phyloP scores from a whole-genome alignment of 2,113 vertebrate genomes.

The Gymnarchus niloticus region DNA sequence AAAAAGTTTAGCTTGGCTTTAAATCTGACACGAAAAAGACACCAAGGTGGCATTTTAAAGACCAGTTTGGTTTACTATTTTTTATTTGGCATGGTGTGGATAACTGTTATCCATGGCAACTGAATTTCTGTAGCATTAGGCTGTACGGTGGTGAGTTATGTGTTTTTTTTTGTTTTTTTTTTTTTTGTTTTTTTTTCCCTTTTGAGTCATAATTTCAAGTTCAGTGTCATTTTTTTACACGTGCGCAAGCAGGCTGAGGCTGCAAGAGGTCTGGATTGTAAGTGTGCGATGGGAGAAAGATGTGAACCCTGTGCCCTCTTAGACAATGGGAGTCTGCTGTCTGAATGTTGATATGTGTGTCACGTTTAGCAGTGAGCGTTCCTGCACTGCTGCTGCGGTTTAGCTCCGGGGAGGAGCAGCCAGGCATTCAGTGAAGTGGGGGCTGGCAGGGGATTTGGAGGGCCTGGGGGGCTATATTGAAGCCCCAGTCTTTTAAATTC shows the following conservation, averaged over 20 bases:
- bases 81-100: not conserved
- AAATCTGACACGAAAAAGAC: not conserved
- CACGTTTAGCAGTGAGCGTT: conserved; percentile 55
- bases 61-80: not conserved
- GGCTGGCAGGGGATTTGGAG: not conserved
- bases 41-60: not conserved
- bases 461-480: not conserved
- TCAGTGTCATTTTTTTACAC: conserved; percentile 6
- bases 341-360: conserved; percentile 49
- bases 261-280: not conserved
- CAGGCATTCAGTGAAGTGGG: not conserved
- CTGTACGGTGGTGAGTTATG: not conserved
- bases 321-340: conserved; percentile 34
- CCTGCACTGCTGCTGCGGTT: conserved; percentile 43
- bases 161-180: not conserved
- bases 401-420: conserved; percentile 36
- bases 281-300: not conserved
- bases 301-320: not conserved
- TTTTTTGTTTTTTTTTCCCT: not conserved
- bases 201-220: not conserved
- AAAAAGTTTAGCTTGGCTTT: not conserved
- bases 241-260: not conserved
- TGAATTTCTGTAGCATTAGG: not conserved
- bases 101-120: not conserved
- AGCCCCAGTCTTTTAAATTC: not conserved